These are phyloP conservation scores for Calidris pygmaea DNA, from an alignment of 2,113 vertebrate species.

Conservation along the genomic window DNA sequence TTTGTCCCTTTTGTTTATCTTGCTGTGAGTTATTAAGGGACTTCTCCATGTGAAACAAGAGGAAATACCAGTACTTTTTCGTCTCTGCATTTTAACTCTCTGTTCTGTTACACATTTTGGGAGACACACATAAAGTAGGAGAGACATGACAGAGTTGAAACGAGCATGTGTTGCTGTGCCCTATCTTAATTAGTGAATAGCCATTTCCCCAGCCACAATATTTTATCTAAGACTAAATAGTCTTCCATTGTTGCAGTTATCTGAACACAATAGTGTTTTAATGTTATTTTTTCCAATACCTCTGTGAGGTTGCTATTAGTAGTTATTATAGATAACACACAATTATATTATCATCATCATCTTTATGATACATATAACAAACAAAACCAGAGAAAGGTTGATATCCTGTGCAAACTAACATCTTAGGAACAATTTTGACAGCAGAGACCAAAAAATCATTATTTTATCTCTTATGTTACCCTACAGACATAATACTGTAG, in stretches of 20 bases:
- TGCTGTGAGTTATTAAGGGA: constrained; percentile 24
- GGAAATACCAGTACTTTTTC: constrained; percentile 3
- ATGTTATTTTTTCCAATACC: background rate
- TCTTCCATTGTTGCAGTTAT: background rate
- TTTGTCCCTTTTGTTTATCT: background rate
- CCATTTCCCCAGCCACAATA: background rate
- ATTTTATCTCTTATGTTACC: background rate
- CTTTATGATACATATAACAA: background rate
- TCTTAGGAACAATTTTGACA: background rate
- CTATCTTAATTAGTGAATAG: background rate
- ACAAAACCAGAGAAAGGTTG: background rate
- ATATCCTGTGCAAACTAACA: background rate
- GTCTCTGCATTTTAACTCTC: background rate
- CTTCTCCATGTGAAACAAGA: background rate
- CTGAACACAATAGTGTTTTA: background rate
- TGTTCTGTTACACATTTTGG: background rate
- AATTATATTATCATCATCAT: background rate
- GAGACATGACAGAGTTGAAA: background rate
- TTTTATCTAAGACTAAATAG: background rate
- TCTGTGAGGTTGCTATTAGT: background rate
- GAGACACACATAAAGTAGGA: background rate
- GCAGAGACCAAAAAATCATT: background rate
- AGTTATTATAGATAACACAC: background rate
- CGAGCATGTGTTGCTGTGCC: background rate
- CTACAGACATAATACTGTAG: background rate